Evolutionary conservation across 2,113 vertebrate genomes (phyloP).

Genomic region (Urocitellus parryii): DNA sequence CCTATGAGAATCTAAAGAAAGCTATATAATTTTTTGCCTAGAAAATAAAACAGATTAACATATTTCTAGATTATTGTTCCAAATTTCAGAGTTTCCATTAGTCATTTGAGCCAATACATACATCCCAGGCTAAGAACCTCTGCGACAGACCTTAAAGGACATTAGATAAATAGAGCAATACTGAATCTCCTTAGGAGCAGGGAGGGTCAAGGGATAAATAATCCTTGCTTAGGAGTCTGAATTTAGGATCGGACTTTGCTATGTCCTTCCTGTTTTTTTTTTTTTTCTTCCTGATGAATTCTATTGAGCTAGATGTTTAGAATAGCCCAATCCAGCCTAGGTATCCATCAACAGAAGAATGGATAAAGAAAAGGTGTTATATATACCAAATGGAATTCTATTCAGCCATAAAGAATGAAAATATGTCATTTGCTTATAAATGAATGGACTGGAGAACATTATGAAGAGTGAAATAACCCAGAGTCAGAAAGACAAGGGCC

Average conservation of each 20-base stretch:
- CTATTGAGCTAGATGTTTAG: not conserved
- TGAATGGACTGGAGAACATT: no score
- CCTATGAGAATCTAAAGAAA: not conserved
- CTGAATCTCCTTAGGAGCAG: not conserved
- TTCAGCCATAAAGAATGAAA: no score
- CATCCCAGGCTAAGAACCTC: not conserved
- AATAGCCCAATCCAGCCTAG: no score
- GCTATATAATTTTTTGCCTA: not conserved
- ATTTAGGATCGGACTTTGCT: not conserved
- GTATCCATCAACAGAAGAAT: no score
- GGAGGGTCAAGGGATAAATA: not conserved
- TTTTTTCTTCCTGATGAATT: not conserved
- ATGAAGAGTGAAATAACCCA: no score
- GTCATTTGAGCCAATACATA: not conserved
- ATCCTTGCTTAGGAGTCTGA: not conserved
- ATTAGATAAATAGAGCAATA: not conserved
- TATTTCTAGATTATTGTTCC: not conserved
- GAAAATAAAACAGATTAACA: slow-evolving; percentile 36
- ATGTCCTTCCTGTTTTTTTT: not conserved
- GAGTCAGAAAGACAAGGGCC: no score
- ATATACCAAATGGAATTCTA: no score
- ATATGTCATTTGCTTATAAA: no score
- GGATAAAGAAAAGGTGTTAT: no score
- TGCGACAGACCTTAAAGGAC: not conserved
- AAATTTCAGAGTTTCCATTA: not conserved